phyloP scores from a whole-genome alignment of 2,797 vertebrate species.

The Gobionotothen gibberifrons region DNA sequence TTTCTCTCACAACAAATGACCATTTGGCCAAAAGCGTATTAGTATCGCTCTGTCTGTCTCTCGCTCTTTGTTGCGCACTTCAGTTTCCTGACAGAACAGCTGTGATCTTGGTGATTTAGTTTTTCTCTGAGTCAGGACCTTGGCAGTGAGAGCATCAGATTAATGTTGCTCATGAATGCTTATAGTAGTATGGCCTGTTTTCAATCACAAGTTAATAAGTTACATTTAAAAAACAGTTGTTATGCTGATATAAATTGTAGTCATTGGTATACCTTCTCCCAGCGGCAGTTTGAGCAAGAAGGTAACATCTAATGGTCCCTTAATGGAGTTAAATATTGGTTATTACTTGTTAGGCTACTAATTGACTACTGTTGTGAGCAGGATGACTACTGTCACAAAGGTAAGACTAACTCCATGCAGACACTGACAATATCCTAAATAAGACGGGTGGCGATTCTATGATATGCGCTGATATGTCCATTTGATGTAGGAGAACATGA shows the following conservation, averaged over 20 bases:
- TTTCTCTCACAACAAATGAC: conserved; percentile 30
- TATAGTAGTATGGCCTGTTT: conserved; percentile 39
- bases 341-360: conserved; percentile 82
- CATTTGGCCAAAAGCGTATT: conserved; percentile 34
- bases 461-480: conserved; percentile 42
- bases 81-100: conserved; percentile 34
- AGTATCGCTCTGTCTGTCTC: not conserved
- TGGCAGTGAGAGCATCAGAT: conserved; percentile 67
- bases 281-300: conserved; percentile 63
- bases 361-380: conserved; percentile 83
- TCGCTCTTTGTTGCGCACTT: conserved; percentile 17
- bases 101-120: conserved; percentile 37
- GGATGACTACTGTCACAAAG: conserved; percentile 78
- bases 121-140: conserved; percentile 52
- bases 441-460: conserved; percentile 58
- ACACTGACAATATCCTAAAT: conserved; percentile 69
- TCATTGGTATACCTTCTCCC: conserved; percentile 42
- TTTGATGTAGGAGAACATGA: conserved; percentile 28
- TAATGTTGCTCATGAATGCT: conserved; percentile 38
- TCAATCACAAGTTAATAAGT: conserved; percentile 23
- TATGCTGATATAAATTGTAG: conserved; percentile 22
- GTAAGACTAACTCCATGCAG: conserved; percentile 84
- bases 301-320: conserved; percentile 69
- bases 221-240: conserved; percentile 35
- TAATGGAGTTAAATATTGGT: conserved; percentile 69